These are phyloP conservation scores for Tetanocera ferruginea DNA, from an alignment of 2,888 invertebrate species.

Conservation along the genomic window DNA sequence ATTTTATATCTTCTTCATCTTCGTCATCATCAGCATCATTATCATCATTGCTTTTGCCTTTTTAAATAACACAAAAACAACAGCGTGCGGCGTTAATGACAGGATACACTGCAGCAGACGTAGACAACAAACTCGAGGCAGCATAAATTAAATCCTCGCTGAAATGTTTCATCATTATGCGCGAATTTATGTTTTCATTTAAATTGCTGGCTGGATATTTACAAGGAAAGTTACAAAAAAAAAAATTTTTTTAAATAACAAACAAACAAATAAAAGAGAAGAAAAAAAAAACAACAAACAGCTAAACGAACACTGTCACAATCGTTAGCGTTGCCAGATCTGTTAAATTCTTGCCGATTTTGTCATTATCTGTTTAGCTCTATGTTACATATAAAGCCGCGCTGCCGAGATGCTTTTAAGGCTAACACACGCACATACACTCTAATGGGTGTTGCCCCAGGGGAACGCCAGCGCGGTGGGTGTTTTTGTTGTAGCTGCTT, in stretches of 20 bases:
- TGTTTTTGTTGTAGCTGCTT: not conserved
- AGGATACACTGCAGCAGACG: not conserved
- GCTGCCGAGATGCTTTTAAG: not conserved
- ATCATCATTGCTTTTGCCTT: not conserved
- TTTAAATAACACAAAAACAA: not conserved
- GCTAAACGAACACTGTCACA: too few relatives aligned
- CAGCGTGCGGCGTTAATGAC: not conserved
- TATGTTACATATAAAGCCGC: not conserved
- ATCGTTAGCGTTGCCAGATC: not conserved
- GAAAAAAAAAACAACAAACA: not conserved
- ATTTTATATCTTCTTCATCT: not conserved
- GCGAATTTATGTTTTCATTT: conserved; percentile 36
- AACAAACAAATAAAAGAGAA: conserved; percentile 5
- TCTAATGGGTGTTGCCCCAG: not conserved
- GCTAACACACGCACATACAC: not conserved
- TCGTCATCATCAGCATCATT: conserved; percentile 1
- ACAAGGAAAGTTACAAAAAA: not conserved
- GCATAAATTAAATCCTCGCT: conserved; percentile 35
- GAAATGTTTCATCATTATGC: conserved; percentile 42
- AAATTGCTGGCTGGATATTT: not conserved
- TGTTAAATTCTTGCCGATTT: not conserved
- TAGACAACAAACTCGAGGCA: not conserved
- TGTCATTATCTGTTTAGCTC: too few relatives aligned
- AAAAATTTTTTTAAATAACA: not conserved
- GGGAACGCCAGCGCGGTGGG: not conserved